A percentile compares a stretch with the other conserved stretches of the same genome.
Evolutionary conservation across 2,113 vertebrate genomes (phyloP).

Genomic region (Puffinus mauretanicus): DNA sequence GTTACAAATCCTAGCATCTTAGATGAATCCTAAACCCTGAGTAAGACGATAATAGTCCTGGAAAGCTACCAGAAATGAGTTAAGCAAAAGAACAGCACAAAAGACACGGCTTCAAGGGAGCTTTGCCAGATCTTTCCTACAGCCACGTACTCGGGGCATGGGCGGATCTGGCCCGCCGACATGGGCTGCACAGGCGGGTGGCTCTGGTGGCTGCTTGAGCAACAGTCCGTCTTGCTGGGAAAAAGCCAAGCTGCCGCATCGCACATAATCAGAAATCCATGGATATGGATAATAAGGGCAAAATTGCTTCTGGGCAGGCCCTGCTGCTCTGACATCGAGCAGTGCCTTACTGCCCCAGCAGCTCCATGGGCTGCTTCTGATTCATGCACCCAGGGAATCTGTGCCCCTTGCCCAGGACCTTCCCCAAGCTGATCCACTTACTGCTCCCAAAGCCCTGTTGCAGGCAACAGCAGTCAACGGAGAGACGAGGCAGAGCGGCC

Average conservation of each 20-base stretch:
- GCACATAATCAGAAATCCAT: accelerated
- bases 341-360: background rate
- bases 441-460: background rate
- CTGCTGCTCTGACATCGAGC: background rate
- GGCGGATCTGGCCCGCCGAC: background rate
- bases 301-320: background rate
- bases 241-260: background rate
- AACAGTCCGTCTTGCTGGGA: background rate
- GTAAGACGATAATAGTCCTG: background rate
- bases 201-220: background rate
- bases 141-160: accelerated
- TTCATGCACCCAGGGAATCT: accelerated
- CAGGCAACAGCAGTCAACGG: background rate
- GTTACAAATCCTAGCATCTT: background rate
- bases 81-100: background rate
- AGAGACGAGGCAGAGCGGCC: background rate
- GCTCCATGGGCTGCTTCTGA: background rate
- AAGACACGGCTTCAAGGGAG: background rate
- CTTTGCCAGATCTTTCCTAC: background rate
- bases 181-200: background rate
- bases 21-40: background rate
- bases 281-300: background rate
- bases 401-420: background rate
- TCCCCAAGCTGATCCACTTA: background rate
- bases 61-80: background rate